Conservation (phyloP, 2,888 invertebrate species). For the Seira musarum region DNA sequence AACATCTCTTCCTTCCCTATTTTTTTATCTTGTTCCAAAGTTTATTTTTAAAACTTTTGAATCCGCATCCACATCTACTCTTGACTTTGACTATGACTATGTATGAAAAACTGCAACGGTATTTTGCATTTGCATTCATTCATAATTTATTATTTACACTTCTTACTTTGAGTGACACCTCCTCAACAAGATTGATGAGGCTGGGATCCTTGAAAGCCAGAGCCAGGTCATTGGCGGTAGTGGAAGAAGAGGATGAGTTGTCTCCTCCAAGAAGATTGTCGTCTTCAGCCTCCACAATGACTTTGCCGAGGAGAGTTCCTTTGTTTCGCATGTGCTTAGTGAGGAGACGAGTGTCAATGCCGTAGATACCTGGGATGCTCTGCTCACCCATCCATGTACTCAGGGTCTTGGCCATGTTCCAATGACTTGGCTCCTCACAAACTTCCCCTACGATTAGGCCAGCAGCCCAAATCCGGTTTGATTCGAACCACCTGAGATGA, state of each 20-base stretch:
- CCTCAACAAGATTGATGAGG: slow-evolving; percentile 87
- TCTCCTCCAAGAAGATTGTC: background rate
- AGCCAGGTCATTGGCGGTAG: slow-evolving; percentile 59
- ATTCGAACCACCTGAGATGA: slow-evolving; percentile 92
- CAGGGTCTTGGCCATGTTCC: slow-evolving; percentile 86
- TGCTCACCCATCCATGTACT: slow-evolving; percentile 87
- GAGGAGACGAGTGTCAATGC: slow-evolving; percentile 93
- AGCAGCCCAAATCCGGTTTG: slow-evolving; percentile 90
- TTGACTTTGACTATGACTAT: too few species aligned
- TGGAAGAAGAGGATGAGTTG: slow-evolving; percentile 5
- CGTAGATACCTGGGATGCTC: slow-evolving; percentile 86
- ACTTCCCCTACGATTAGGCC: slow-evolving; percentile 94
- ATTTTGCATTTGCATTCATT: too few species aligned
- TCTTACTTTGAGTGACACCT: slow-evolving; percentile 87
- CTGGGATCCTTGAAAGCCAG: slow-evolving; percentile 93
- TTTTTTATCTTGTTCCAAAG: too few species aligned
- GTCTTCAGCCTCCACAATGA: slow-evolving; percentile 71
- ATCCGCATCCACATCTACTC: too few species aligned
- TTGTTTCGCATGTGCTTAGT: slow-evolving; percentile 92
- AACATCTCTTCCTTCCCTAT: too few species aligned
- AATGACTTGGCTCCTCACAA: slow-evolving; percentile 90
- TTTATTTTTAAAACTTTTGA: too few species aligned
- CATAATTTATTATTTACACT: too few species aligned
- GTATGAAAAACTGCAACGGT: too few species aligned
- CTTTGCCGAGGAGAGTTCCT: slow-evolving; percentile 86